Base-by-base conservation (phyloP, 1,140 invertebrate species). In the Meloidogyne hapla region DNA sequence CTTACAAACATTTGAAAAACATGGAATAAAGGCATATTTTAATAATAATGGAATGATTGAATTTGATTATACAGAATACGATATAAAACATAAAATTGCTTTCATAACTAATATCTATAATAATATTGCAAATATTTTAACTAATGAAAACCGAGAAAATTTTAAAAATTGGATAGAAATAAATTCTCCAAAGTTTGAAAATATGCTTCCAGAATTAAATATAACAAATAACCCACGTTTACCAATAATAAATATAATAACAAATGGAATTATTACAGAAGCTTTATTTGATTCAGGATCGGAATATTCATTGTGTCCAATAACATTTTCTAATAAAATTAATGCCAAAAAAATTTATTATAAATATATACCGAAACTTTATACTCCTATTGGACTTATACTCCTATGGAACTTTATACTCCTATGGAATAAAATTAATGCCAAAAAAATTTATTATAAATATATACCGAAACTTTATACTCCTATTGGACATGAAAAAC, bases 231-330 rank as follows among this genome's bases (percentile, higher is more conserved):
- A 56, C 4, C 3, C 18, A n/a, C 48, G 48, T 56, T 56, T 56
- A n/a, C 48, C 48, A n/a, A 56, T 56, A 56, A 56, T 56, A 56
- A 56, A 56, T 56, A n/a, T 56, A 56, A 56, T 56, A n/a, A 6
- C n/a, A 15, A 56, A 56, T n/a, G 5, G n/a, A n/a, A 8, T 6
- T 5, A n/a, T 1, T 56, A 6, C 2, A 4, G 48, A 56, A 6
- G 48, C 48, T 5, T 56, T 56, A n/a, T 56, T 56, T n/a, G 48
- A 56, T 6, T 56, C 48, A 5, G 48, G 48, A 56, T 15, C 48
- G n/a, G 48, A 56, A n/a, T n/a, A n/a, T 5, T 5, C 48, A 56
- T 18, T 56, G 4, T 56, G 48, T 56, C 5, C 48, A n/a, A n/a
- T 5, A 18, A 8, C 48, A n/a, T 56, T 56, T n/a, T 15, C 48